These are phyloP conservation scores for Crotalus viridis DNA, from an alignment of 2,113 vertebrate species.

Conservation along the genomic window DNA sequence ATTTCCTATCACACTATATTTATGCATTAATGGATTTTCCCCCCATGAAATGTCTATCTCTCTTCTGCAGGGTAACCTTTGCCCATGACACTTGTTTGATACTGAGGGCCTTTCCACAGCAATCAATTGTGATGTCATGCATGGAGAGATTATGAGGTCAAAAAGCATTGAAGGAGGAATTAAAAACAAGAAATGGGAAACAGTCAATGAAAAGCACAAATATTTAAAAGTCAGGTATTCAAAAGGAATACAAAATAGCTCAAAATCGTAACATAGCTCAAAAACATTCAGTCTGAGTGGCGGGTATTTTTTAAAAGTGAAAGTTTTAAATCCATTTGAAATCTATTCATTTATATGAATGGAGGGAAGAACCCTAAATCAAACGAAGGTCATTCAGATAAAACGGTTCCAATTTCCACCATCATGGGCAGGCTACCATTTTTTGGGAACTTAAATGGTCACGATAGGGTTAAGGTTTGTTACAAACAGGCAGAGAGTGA, in stretches of 20 bases:
- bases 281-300: neutral
- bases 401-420: neutral
- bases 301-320: neutral
- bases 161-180: slow-evolving; percentile 39
- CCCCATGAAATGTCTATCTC: slow-evolving; percentile 54
- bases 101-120: slow-evolving; percentile 42
- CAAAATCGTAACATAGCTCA: neutral
- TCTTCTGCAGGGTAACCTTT: slow-evolving; percentile 53
- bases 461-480: neutral
- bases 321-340: neutral
- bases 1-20: slow-evolving; percentile 51
- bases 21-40: slow-evolving; percentile 57
- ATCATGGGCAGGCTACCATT: neutral
- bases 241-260: slow-evolving; percentile 31
- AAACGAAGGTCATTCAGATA: neutral
- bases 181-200: slow-evolving; percentile 43
- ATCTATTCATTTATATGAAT: neutral
- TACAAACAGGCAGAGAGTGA: neutral
- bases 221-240: slow-evolving; percentile 19
- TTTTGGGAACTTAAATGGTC: neutral
- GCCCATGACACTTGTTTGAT: slow-evolving; percentile 50
- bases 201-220: slow-evolving; percentile 31
- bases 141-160: slow-evolving; percentile 53
- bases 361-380: neutral
- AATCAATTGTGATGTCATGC: slow-evolving; percentile 58